Evolutionary conservation across 2,888 invertebrate genomes (phyloP), one percentile per base, ranked within the genome.

Genomic region (Rotaria sp.): DNA sequence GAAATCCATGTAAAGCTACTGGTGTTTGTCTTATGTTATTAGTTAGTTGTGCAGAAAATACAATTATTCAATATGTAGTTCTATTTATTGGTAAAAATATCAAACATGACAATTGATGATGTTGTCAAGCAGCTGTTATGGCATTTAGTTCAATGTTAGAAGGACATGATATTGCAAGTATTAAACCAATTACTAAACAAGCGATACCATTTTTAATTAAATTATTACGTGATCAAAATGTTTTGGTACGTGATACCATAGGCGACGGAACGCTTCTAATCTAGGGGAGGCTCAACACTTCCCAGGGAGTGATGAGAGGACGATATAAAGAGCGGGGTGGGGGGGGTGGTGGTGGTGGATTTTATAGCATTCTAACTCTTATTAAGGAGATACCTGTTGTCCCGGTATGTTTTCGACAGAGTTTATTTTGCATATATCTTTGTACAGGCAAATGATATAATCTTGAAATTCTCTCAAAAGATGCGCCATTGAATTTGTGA

Each of bases 1-100:
- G 99, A 99, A 98, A 97, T 92, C 99, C 99, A 0, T 95, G 96
- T 88, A 99, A 99, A 92, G 97, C 99, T 1, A 96, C 99, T 7
- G 97, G 98, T 57, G 99, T 99, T 8, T 99, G 99, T 91, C 93
- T 99, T 48, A 98, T 98, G 96, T 93, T 99, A 84, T 93, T 99
- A 88, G 95, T 99, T 38, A 95, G 96, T 84, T 98, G 98, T 90
- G 97, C 97, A 90, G 97, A 97, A 91, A 96, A 98, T 91, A 95
- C 95, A 90, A 96, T 99, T 88, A 96, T 99, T n/a, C 95, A 95
- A 0, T 94, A 94, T 91, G 96, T 97, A 26, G 92, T 99, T 89
- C 98, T 98, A 38, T 99, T 99, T 91, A 96, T 99, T 88, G 95
- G 96, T 90, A 94, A 94, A 80, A 96, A 99, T 91, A 98, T 99